Conservation (phyloP, 1,140 invertebrate species). For the Drosophila teissieri region DNA sequence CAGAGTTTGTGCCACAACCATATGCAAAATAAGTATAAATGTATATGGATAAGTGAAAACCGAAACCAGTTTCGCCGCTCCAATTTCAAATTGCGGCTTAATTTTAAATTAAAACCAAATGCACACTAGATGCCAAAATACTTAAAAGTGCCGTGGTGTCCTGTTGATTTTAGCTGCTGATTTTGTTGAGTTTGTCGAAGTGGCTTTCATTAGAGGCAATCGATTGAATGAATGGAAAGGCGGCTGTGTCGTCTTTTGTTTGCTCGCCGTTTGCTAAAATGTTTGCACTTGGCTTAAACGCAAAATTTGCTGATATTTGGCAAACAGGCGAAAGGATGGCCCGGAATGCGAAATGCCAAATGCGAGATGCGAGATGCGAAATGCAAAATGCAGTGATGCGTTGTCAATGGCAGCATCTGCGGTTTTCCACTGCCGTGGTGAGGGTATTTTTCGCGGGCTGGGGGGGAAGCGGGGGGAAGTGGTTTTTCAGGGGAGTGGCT, state of each 20-base stretch:
- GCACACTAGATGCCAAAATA: not conserved
- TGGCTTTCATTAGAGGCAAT: constrained; percentile 1
- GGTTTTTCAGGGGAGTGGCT: not conserved
- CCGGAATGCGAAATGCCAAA: not conserved
- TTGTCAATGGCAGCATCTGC: constrained; percentile 27
- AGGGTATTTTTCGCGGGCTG: not conserved
- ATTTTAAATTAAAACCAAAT: constrained; percentile 19
- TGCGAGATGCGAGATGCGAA: not conserved
- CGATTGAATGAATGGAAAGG: constrained; percentile 4
- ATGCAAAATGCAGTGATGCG: constrained; percentile 2
- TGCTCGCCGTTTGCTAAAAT: constrained; percentile 20
- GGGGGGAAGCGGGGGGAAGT: too few species aligned
- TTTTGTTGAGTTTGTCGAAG: not conserved
- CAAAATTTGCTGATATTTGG: constrained; percentile 32
- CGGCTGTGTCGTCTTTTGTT: constrained; percentile 5
- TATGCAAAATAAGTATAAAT: not conserved
- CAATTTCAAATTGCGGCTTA: not conserved
- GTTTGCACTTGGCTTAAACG: constrained; percentile 43
- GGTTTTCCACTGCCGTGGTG: constrained; percentile 3
- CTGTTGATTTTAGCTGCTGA: constrained; percentile 3
- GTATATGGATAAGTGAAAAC: not conserved
- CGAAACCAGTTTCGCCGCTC: not conserved
- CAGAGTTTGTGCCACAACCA: not conserved
- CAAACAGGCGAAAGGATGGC: constrained; percentile 23
- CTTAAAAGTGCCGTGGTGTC: not conserved